Percentiles rank a stretch among this genome's conserved stretches.
These are phyloP conservation scores for Labrus mixtus DNA, from an alignment of 2,113 vertebrate species.

Conservation along the genomic window DNA sequence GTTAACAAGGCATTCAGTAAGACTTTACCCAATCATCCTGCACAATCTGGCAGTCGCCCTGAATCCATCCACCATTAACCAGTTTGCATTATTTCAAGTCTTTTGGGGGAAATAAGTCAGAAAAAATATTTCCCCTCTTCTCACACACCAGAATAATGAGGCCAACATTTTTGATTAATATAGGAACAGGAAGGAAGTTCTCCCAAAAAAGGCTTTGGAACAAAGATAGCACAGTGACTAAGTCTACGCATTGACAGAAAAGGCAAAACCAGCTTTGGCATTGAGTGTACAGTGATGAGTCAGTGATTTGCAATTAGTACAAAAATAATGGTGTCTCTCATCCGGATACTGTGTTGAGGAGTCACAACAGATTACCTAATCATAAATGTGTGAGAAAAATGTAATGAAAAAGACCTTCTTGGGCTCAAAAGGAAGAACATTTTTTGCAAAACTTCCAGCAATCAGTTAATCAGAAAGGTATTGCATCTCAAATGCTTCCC, in stretches of 20 bases:
- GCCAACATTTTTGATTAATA: conserved; percentile 42
- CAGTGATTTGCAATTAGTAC: conserved; percentile 55
- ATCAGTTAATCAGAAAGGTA: background rate
- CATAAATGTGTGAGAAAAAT: background rate
- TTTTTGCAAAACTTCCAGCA: background rate
- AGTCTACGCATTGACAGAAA: conserved; percentile 33
- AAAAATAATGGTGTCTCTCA: conserved; percentile 41
- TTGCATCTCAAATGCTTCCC: too few species aligned
- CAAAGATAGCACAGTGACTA: conserved; percentile 51
- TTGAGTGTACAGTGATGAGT: conserved; percentile 46
- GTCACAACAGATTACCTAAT: conserved; percentile 8
- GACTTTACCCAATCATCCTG: too few species aligned
- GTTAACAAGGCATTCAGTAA: too few species aligned
- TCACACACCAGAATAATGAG: conserved; percentile 33
- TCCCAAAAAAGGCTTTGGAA: conserved; percentile 43
- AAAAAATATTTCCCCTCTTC: conserved; percentile 4
- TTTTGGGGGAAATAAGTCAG: conserved; percentile 22
- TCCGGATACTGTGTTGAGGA: conserved; percentile 17
- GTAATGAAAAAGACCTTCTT: background rate
- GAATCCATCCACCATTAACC: conserved; percentile 4
- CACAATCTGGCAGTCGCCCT: conserved; percentile 5
- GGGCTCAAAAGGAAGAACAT: background rate
- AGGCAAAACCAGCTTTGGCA: conserved; percentile 31
- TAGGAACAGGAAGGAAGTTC: conserved; percentile 47
- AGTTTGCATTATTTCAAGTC: background rate